Evolutionary conservation across 2,113 vertebrate species (phyloP).

Genomic region (Lucifuga dentata): DNA sequence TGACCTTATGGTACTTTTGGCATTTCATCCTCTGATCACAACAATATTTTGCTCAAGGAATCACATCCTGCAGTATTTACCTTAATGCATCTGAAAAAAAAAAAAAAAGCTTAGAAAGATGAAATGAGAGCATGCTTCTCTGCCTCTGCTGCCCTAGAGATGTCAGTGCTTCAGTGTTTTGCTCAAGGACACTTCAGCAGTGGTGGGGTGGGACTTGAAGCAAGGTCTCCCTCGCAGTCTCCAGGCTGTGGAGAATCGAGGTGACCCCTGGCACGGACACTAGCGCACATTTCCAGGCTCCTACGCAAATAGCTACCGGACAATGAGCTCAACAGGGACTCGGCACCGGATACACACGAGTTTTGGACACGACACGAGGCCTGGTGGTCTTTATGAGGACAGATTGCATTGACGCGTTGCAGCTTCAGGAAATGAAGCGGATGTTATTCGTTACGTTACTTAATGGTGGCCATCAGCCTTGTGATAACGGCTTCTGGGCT

Average conservation of each 20-base stretch:
- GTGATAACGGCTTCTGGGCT: neutral
- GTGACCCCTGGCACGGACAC: conserved; percentile 11
- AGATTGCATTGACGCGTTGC: neutral
- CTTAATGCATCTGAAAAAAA: no score
- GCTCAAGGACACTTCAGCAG: conserved; percentile 47
- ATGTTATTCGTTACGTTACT: neutral
- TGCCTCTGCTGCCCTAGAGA: neutral
- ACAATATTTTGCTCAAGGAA: no score
- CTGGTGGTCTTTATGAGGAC: neutral
- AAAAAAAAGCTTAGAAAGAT: no score
- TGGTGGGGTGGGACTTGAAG: neutral
- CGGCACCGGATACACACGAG: neutral
- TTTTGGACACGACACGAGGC: neutral
- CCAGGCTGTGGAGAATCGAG: neutral
- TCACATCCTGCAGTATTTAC: no score
- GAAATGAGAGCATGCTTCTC: no score
- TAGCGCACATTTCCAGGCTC: conserved; percentile 4
- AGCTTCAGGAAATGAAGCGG: conserved; percentile 8
- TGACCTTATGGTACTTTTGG: no score
- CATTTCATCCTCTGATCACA: no score
- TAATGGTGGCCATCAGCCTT: neutral
- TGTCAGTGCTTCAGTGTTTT: conserved; percentile 11
- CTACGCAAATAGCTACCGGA: conserved; percentile 5
- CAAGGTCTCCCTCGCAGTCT: conserved; percentile 1
- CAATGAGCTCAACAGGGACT: conserved; percentile 10